Base-by-base conservation (phyloP, 1,140 invertebrate genomes). In the Cotesia vestalis region DNA sequence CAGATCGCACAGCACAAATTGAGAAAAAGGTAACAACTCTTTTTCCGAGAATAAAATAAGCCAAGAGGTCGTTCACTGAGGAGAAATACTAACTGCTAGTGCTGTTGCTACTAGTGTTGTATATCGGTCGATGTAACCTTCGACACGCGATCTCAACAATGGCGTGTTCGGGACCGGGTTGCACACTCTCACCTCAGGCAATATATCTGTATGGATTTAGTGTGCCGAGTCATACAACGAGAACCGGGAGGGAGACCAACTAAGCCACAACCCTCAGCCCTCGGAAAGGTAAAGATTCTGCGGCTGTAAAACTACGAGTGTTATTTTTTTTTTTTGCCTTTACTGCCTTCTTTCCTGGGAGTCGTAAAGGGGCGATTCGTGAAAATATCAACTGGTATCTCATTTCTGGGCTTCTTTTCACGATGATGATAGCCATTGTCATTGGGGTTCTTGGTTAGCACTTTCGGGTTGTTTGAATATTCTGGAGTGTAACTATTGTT, bases 71-170 rank as follows among this genome's bases (percentile, higher is more conserved):
- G 36, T 64, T 66, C 66, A 66, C 60, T 69, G 55, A 9, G 35
- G 20, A 60, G 57, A 63, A 62, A 71, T 46, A 46, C 40, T 11
- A 46, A 46, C 40, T 46, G 40, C 40, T 46, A 27, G 27, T 27
- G 40, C 40, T 46, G 40, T 46, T 46, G 40, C 40, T 46, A 27
- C 27, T 27, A 11, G 6, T 46, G 40, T 6, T 46, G 11, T 46
- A 46, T 46, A 46, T 46, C 75, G 78, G 77, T 81, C 78, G 81
- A 82, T 79, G 80, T 83, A 84, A 83, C 79, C 77, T 82, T 83
- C 75, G 79, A 77, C 82, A 85, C 82, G 84, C 84, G 80, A 85
- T 83, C 69, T 71, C 71, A 73, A 40, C 53, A 35, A 66, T 67
- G 51, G 71, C 74, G 69, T 71, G 73, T 71, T 57, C 63, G 55